phyloP scores from a whole-genome alignment of 2,113 vertebrate species.

The Sula dactylatra region DNA sequence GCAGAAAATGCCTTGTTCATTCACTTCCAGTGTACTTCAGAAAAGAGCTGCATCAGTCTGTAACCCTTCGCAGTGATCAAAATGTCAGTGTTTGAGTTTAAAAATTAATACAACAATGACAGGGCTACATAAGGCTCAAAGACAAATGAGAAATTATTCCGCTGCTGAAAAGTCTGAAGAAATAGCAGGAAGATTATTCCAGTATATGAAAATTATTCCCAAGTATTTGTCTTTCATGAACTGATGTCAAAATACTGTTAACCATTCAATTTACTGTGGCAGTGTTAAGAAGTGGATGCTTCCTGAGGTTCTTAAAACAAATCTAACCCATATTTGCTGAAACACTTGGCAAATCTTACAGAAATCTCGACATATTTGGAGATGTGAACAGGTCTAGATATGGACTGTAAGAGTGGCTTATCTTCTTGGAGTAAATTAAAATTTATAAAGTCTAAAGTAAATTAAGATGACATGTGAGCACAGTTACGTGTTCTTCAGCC shows the following conservation, averaged over 20 bases:
- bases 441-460: not conserved
- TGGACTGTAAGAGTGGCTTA: not conserved
- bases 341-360: not conserved
- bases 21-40: not conserved
- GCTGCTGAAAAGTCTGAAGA: not conserved
- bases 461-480: not conserved
- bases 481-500: not conserved
- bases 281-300: not conserved
- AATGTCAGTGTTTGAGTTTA: not conserved
- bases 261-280: not conserved
- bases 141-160: conserved; percentile 4
- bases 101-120: not conserved
- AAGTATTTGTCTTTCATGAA: not conserved
- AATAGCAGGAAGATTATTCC: not conserved
- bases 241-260: not conserved
- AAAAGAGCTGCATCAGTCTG: not conserved
- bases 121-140: not conserved
- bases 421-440: not conserved
- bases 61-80: not conserved
- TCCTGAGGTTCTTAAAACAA: not conserved
- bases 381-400: not conserved
- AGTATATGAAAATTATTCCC: not conserved
- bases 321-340: not conserved
- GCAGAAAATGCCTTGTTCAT: not conserved
- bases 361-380: not conserved